These are phyloP conservation scores for Cantharis rustica DNA, from an alignment of 2,888 invertebrate genomes.

Conservation along the genomic window DNA sequence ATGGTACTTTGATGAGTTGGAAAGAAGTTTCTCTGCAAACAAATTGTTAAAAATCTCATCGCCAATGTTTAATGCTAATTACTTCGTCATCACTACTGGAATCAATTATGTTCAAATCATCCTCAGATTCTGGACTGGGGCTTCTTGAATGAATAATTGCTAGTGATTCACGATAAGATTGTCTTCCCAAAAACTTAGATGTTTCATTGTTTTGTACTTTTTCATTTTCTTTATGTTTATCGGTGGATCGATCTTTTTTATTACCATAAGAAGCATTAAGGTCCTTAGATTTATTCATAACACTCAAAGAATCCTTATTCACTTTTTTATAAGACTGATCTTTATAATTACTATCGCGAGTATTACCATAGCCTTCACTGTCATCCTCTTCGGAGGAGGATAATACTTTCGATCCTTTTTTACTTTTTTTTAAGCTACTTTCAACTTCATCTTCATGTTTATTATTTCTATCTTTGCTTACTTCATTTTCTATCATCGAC, in stretches of 20 bases:
- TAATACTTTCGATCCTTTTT: not conserved
- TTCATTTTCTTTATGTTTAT: not conserved
- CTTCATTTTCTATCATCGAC: not conserved
- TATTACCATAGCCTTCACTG: not conserved
- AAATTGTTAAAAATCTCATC: not conserved
- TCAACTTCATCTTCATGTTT: not conserved
- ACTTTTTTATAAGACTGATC: not conserved
- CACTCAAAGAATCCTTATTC: not conserved
- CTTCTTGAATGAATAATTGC: slow-evolving; percentile 4
- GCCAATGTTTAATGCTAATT: slow-evolving; percentile 40
- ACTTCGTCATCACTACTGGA: slow-evolving; percentile 59
- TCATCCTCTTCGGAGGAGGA: not conserved
- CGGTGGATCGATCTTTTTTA: not conserved
- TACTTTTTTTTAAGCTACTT: not conserved
- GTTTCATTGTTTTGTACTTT: not conserved
- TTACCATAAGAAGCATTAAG: too few relatives aligned
- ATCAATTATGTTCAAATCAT: slow-evolving; percentile 52
- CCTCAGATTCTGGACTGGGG: slow-evolving; percentile 5
- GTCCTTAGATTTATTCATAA: not conserved
- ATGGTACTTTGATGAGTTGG: not conserved
- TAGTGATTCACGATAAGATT: not conserved
- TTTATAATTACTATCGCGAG: not conserved
- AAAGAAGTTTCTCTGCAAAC: not conserved
- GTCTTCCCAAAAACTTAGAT: not conserved
- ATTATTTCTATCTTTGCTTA: not conserved